Evolutionary conservation across 2,113 vertebrate genomes (phyloP), one percentile per base, ranked within the genome.

Genomic region (Indri indri): DNA sequence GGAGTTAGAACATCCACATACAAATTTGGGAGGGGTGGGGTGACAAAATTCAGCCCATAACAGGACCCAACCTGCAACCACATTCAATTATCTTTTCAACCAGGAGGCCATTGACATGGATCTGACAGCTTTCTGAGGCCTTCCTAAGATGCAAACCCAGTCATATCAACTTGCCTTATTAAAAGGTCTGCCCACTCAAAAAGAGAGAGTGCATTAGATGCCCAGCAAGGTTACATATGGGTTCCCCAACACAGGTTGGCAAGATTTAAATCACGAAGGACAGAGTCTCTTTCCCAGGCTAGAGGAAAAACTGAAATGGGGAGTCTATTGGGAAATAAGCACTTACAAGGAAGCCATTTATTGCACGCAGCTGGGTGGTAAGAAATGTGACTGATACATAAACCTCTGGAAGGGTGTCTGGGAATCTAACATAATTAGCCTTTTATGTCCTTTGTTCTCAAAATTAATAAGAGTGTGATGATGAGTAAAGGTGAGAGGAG

Each of bases 381-480:
- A 97, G 90, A 90, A 94, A 73, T 57, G 63, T 30, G 73, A 40
- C 92, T 88, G 68, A 95, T 34, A 84, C 14, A 42, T 88, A 81
- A 70, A 71, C 87, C 95, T 92, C 61, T 73, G 90, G 34, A 86
- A 97, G 61, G 65, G 83, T 95, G 93, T 97, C 96, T 97, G 92
- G 92, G 94, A 97, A 93, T 90, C 66, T 63, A 74, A 91, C 23
- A 25, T 92, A 94, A 96, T 91, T 95, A 97, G 59, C 66, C 42
- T 94, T 92, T 81, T 84, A 90, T 92, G 87, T 88, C 79, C 90
- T 97, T 92, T 94, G 92, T 97, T 98, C 88, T 95, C 92, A 85
- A 92, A 97, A 92, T 96, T 95, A 95, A 95, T 95, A 90, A 85
- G 47, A 77, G 45, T 37, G 52, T 57, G 74, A n/a, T 14, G 25